Evolutionary conservation across 2,113 vertebrate genomes (phyloP), one percentile per base, ranked within the genome.

Genomic region (Casuarius casuarius): DNA sequence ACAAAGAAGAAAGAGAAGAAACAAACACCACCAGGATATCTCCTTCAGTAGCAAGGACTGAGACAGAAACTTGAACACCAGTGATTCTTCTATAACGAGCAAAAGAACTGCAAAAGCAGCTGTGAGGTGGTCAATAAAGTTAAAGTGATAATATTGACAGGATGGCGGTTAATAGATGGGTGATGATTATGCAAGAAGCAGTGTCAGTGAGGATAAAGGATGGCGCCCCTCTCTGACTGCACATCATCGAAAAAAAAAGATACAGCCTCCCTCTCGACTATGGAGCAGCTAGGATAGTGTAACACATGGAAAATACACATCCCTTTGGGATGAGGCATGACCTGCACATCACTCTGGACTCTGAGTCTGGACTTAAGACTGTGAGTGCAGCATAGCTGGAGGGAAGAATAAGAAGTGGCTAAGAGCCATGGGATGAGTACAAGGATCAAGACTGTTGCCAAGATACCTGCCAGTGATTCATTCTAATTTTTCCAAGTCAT

Each of bases 401-500:
- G 49, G 67, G 49, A 66, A 97, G 89, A 91, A 63, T 6, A 77
- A 84, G 82, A 93, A 71, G 63, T 80, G 90, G 93, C 95, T 46
- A 85, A 66, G 52, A 91, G 93, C 84, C 93, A 87, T 19, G 59
- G 58, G 67, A 90, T 77, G 82, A 93, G 79, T 94, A 67, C 16
- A 94, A 67, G 71, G 87, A 83, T 91, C 89, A 73, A 85, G 49
- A 23, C 87, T 83, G 92, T 94, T 95, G 96, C 96, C 90, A 94
- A 92, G 87, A 96, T 80, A 95, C 93, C 82, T 92, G 88, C 59
- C 71, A 93, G 75, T 96, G 96, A 96, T 71, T 97, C 95, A 96
- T 83, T 88, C 59, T 67, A 85, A 83, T 95, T 95, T 91, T 96
- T 95, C 93, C 90, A 86, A 91, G 59, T 83, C 85, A 95, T 75